phyloP scores from a whole-genome alignment of 2,888 invertebrate genomes.

The Tenthredo notha region DNA sequence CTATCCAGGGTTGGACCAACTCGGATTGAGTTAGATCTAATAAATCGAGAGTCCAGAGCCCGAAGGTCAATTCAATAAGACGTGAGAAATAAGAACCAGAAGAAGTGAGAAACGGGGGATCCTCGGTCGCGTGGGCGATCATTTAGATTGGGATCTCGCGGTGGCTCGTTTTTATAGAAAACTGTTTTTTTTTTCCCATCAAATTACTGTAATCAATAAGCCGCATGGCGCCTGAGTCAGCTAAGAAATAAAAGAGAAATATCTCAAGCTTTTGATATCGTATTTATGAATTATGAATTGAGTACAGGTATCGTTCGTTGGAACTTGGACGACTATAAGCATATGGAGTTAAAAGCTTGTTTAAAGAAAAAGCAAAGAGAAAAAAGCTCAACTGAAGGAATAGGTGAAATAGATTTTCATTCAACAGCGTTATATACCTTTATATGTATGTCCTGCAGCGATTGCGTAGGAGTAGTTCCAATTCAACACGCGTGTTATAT shows the following conservation, averaged over 20 bases:
- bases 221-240: slow-evolving; percentile 38
- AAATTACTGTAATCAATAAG: slow-evolving; percentile 49
- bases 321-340: not conserved
- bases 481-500: slow-evolving; percentile 20
- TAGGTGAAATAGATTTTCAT: not conserved
- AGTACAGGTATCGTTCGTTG: not conserved
- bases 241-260: not conserved
- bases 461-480: slow-evolving; percentile 33
- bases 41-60: slow-evolving; percentile 12
- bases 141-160: slow-evolving; percentile 44
- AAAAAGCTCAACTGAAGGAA: not conserved
- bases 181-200: slow-evolving; percentile 2
- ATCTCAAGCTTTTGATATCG: slow-evolving; percentile 1
- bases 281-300: not conserved
- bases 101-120: not conserved
- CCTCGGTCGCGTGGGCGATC: slow-evolving; percentile 43
- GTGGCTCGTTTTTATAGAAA: slow-evolving; percentile 24
- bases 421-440: not conserved
- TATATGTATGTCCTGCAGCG: slow-evolving; percentile 16
- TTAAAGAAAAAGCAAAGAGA: not conserved
- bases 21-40: slow-evolving; percentile 31
- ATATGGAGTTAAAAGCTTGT: slow-evolving; percentile 28
- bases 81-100: slow-evolving; percentile 24
- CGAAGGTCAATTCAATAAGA: slow-evolving; percentile 43
- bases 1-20: not conserved